phyloP scores from a whole-genome alignment of 2,113 vertebrate genomes.

The Pluvialis apricaria region DNA sequence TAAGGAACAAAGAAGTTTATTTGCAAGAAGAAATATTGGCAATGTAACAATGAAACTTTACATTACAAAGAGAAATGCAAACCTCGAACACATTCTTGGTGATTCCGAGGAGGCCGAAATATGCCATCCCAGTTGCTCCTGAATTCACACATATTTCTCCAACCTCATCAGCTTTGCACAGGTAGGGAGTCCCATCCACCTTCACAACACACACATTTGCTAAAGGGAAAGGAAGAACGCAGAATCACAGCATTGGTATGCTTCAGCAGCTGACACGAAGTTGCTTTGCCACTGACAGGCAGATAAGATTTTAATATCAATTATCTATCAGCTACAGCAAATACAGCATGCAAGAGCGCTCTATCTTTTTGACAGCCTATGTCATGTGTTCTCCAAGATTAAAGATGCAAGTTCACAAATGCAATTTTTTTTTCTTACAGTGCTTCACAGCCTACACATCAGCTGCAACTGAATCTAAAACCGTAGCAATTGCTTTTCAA shows the following conservation, averaged over 20 bases:
- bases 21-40: not conserved
- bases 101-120: conserved; percentile 90
- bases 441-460: not conserved
- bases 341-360: not conserved
- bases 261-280: not conserved
- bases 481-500: not conserved
- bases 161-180: conserved; percentile 92
- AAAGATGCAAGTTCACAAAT: not conserved
- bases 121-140: conserved; percentile 80
- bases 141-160: conserved; percentile 94
- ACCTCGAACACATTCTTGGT: conserved; percentile 96
- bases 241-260: not conserved
- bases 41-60: not conserved
- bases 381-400: not conserved
- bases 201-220: conserved; percentile 90
- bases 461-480: not conserved
- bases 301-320: not conserved
- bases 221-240: conserved; percentile 30
- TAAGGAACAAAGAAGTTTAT: not conserved
- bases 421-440: not conserved
- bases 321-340: not conserved
- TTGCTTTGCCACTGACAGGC: not conserved
- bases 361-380: not conserved
- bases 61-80: not conserved
- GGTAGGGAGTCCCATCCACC: conserved; percentile 85